Evolutionary conservation across 2,113 vertebrate genomes (phyloP).

Genomic region (Actenoides lindsayi): DNA sequence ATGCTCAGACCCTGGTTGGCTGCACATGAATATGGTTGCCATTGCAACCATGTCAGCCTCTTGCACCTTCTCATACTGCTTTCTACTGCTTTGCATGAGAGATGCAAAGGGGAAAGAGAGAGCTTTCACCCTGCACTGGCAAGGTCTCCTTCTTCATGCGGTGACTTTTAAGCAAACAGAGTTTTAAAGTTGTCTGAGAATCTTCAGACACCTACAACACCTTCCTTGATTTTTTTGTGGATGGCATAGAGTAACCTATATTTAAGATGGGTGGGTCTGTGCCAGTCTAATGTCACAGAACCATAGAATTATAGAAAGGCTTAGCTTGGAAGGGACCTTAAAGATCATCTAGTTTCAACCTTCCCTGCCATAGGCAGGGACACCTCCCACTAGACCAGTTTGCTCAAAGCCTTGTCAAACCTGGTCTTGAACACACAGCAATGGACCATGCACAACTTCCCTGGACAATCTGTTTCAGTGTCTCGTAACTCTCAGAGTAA

Average conservation of each 20-base stretch:
- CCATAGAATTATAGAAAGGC: too few relatives aligned
- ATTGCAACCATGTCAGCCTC: too few relatives aligned
- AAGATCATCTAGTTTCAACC: too few relatives aligned
- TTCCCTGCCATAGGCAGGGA: too few relatives aligned
- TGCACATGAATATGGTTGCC: fast-evolving
- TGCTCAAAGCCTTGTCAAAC: too few relatives aligned
- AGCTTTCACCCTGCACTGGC: not conserved
- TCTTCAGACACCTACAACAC: not conserved
- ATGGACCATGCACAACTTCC: too few relatives aligned
- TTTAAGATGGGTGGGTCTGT: not conserved
- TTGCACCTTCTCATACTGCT: not conserved
- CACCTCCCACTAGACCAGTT: too few relatives aligned
- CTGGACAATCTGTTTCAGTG: too few relatives aligned
- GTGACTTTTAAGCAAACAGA: not conserved
- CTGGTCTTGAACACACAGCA: too few relatives aligned
- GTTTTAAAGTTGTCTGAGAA: not conserved
- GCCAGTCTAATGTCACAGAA: not conserved
- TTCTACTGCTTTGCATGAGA: not conserved
- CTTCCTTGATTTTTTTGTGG: not conserved
- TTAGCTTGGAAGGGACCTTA: too few relatives aligned
- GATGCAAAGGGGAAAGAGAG: not conserved
- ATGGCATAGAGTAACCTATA: not conserved
- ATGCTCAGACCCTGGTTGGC: fast-evolving
- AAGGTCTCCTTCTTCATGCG: not conserved
- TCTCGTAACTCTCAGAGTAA: too few relatives aligned